phyloP scores from a whole-genome alignment of 2,113 vertebrate species.

The Paedocypris sp. region DNA sequence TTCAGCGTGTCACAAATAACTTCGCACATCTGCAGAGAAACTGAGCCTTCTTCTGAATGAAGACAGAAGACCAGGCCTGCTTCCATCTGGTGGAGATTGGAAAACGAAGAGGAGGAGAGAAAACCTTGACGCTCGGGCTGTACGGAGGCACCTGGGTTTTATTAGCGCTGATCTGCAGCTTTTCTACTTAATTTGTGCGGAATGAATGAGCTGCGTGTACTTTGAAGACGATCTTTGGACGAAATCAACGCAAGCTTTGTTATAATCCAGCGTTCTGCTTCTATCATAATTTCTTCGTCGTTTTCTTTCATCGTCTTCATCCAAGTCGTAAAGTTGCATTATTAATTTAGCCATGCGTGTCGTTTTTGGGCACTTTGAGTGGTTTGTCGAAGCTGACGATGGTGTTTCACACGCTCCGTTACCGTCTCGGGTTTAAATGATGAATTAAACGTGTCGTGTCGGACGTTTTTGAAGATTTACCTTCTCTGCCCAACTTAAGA shows the following conservation, averaged over 20 bases:
- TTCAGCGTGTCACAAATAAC: constrained; percentile 42
- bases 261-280: neutral
- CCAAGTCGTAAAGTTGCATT: too few relatives aligned
- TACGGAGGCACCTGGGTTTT: constrained; percentile 45
- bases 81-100: constrained; percentile 57
- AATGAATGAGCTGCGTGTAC: constrained; percentile 6
- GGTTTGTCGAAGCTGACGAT: too few relatives aligned
- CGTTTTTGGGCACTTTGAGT: too few relatives aligned
- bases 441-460: too few relatives aligned
- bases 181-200: constrained; percentile 40
- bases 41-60: constrained; percentile 50
- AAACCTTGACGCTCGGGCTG: constrained; percentile 39
- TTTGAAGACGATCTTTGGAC: constrained; percentile 15
- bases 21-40: constrained; percentile 41
- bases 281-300: constrained; percentile 1
- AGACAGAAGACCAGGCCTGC: constrained; percentile 48
- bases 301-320: neutral
- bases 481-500: too few relatives aligned
- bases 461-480: too few relatives aligned
- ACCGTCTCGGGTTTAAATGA: too few relatives aligned
- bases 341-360: too few relatives aligned
- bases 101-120: constrained; percentile 25
- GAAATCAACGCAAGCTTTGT: neutral
- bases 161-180: constrained; percentile 45
- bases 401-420: too few relatives aligned